A percentile compares a stretch with the other conserved stretches of the same genome.
Evolutionary conservation across 2,113 vertebrate genomes (phyloP).

Genomic region (Oncorhynchus keta): DNA sequence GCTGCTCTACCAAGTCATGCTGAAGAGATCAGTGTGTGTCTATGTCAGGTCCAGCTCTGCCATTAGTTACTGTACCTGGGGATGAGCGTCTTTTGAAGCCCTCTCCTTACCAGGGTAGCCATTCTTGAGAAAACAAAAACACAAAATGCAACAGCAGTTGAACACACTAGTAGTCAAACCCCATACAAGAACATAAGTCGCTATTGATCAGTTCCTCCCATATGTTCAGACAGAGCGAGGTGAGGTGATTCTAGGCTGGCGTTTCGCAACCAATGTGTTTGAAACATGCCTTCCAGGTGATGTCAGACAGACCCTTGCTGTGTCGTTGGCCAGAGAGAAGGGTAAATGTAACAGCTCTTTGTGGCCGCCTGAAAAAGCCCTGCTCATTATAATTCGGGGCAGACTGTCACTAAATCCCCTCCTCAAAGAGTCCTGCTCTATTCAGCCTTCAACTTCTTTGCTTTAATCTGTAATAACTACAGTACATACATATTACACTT

Average conservation of each 20-base stretch:
- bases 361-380: conserved; percentile 49
- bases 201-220: conserved; percentile 9
- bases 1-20: conserved; percentile 6
- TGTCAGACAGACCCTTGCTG: conserved; percentile 44
- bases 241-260: conserved; percentile 14
- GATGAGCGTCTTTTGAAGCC: conserved; percentile 74
- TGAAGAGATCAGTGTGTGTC: conserved; percentile 20
- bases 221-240: neutral
- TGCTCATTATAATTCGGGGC: conserved; percentile 74
- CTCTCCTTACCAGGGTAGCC: conserved; percentile 77
- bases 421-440: conserved; percentile 40
- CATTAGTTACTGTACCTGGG: conserved; percentile 68
- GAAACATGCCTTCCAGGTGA: conserved; percentile 34
- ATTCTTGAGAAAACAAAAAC: conserved; percentile 77
- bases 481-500: conserved; percentile 1
- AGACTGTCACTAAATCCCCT: conserved; percentile 62
- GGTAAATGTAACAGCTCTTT: conserved; percentile 8
- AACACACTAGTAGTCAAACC: neutral
- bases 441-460: no score
- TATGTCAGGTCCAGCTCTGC: conserved; percentile 17
- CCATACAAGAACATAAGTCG: neutral
- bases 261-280: conserved; percentile 30
- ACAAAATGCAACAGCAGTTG: conserved; percentile 55
- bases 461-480: no score
- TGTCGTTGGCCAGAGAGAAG: conserved; percentile 43